phyloP scores from a whole-genome alignment of 2,888 invertebrate species.

The Gisinianus flammeolus region DNA sequence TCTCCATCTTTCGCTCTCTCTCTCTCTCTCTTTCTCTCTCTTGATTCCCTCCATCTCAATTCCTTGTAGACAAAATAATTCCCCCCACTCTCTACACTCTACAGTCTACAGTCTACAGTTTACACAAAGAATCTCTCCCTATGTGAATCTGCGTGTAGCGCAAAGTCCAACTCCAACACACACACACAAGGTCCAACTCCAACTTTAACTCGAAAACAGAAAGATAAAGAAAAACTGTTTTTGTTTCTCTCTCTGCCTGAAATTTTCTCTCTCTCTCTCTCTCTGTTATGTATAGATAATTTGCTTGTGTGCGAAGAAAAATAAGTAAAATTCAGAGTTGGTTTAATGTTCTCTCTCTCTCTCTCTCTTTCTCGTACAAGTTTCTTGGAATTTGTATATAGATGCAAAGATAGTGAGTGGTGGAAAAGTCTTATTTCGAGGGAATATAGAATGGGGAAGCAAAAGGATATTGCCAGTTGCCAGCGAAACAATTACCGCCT shows the following conservation, averaged over 20 bases:
- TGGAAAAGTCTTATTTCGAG: background rate
- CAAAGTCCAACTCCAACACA: background rate
- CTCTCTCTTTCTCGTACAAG: background rate
- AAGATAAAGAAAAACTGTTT: background rate
- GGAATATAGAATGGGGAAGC: background rate
- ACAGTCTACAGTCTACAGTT: background rate
- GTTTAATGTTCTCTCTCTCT: background rate
- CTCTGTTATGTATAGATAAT: background rate
- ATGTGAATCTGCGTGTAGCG: too few species aligned
- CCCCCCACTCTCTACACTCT: background rate
- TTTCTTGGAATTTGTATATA: background rate
- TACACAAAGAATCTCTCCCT: too few species aligned
- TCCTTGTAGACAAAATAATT: background rate
- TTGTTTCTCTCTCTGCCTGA: background rate
- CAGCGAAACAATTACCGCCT: conserved; percentile 16
- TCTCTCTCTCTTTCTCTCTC: background rate
- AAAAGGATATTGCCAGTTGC: background rate
- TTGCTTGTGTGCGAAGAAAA: background rate
- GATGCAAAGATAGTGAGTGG: background rate
- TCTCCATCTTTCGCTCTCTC: background rate
- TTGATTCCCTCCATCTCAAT: background rate
- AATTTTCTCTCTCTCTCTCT: background rate
- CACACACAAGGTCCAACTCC: background rate
- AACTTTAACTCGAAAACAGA: background rate
- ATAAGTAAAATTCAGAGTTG: background rate